A percentile compares a stretch with the other conserved stretches of the same genome.
Evolutionary conservation across 2,888 invertebrate genomes (phyloP).

Genomic region (Neria commutata): DNA sequence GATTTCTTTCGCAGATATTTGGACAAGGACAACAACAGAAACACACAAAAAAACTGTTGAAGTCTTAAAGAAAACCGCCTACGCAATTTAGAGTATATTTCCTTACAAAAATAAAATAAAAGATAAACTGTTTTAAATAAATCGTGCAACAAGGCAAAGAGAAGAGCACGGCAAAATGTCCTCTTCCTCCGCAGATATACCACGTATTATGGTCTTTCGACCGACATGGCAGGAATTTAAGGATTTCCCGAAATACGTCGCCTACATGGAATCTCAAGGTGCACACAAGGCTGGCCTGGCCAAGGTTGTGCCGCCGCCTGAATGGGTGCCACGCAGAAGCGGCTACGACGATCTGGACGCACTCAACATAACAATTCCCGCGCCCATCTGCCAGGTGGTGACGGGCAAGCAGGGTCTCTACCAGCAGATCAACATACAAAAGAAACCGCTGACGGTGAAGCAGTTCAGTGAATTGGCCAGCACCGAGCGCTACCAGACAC

Average conservation of each 20-base stretch:
- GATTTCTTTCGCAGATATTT: too few relatives aligned
- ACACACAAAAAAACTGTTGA: too few relatives aligned
- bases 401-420: constrained; percentile 95
- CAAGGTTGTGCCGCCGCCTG: constrained; percentile 95
- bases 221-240: constrained; percentile 98
- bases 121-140: neutral
- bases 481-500: constrained; percentile 77
- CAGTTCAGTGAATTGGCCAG: constrained; percentile 88
- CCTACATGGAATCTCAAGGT: constrained; percentile 89
- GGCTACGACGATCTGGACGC: constrained; percentile 84
- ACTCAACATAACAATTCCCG: constrained; percentile 84
- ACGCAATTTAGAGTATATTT: too few relatives aligned
- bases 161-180: constrained; percentile 27
- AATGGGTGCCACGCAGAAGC: constrained; percentile 88
- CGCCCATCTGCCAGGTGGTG: constrained; percentile 94
- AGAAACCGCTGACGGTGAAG: constrained; percentile 86
- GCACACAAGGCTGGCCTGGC: constrained; percentile 95
- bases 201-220: constrained; percentile 71
- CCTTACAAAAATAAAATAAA: too few relatives aligned
- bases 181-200: constrained; percentile 41
- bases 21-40: too few relatives aligned
- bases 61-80: too few relatives aligned
- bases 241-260: constrained; percentile 88
- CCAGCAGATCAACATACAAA: constrained; percentile 96
- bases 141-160: neutral